Percentiles rank a stretch among this genome's conserved stretches.
Conservation (phyloP, 2,888 invertebrate genomes). For the Rhagium mordax region DNA sequence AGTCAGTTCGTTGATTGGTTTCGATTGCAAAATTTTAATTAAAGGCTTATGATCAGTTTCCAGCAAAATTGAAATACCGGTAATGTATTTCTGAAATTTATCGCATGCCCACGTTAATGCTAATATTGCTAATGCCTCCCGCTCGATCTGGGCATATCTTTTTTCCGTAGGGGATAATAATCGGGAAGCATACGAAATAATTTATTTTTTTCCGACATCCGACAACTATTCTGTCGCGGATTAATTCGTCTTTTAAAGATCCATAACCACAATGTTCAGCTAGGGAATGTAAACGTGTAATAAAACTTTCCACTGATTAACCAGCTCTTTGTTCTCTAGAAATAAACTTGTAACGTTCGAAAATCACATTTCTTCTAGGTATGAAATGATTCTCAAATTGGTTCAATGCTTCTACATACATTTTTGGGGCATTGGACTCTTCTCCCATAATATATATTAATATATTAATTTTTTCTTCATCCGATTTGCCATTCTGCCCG, state of each 20-base stretch:
- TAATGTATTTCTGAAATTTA: constrained; percentile 41
- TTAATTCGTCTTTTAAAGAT: no score
- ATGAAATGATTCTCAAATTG: no score
- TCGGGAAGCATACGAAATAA: no score
- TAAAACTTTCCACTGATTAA: no score
- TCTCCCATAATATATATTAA: constrained; percentile 52
- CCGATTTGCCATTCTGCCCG: constrained; percentile 27
- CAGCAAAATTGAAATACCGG: constrained; percentile 47
- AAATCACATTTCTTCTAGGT: constrained; percentile 7
- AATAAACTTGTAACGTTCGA: not conserved
- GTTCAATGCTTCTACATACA: no score
- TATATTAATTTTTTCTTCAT: constrained; percentile 49
- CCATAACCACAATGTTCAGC: no score
- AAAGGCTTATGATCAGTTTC: constrained; percentile 42
- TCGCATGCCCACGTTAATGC: constrained; percentile 61
- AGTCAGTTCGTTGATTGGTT: constrained; percentile 57
- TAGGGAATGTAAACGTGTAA: no score
- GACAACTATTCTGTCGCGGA: no score
- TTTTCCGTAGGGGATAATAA: no score
- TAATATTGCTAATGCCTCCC: constrained; percentile 52
- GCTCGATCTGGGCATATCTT: no score
- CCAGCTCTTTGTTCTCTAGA: not conserved
- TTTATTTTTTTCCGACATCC: no score
- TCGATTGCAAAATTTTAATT: constrained; percentile 57
- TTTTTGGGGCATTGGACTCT: constrained; percentile 4